Percentiles rank a stretch among this genome's conserved stretches.
Evolutionary conservation across 1,140 invertebrate species (phyloP).

Genomic region (Listronotus bonariensis): DNA sequence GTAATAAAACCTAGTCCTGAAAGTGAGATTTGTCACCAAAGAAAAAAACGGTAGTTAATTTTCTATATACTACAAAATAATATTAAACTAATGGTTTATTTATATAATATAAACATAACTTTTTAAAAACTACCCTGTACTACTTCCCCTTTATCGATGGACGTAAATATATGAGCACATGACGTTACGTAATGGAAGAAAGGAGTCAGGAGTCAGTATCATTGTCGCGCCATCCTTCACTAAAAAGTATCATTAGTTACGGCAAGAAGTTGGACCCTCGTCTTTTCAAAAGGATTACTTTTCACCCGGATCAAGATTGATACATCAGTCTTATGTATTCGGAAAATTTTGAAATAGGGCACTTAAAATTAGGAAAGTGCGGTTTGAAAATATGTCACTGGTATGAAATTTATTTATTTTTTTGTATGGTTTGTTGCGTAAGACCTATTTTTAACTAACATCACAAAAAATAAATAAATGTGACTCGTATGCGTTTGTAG

Average conservation of each 20-base stretch:
- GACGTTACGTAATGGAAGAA: slow-evolving; percentile 37
- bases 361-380: slow-evolving; percentile 11
- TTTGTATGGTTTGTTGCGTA: too few species aligned
- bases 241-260: slow-evolving; percentile 40
- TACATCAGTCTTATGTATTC: slow-evolving; percentile 11
- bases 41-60: too few species aligned
- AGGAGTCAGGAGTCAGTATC: slow-evolving; percentile 34
- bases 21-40: too few species aligned
- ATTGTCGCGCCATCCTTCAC: slow-evolving; percentile 38
- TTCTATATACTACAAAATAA: too few species aligned
- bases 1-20: too few species aligned
- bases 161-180: slow-evolving; percentile 26
- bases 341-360: slow-evolving; percentile 18
- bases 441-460: too few species aligned
- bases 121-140: too few species aligned
- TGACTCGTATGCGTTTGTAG: too few species aligned
- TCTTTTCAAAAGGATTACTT: slow-evolving; percentile 37
- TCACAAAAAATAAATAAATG: too few species aligned
- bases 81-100: too few species aligned
- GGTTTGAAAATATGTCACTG: not conserved
- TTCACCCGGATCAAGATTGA: slow-evolving; percentile 36
- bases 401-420: not conserved
- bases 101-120: too few species aligned
- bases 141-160: not conserved
- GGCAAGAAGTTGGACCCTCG: slow-evolving; percentile 37